Conservation (phyloP, 2,113 vertebrate genomes). For the Gasterosteus aculeatus region DNA sequence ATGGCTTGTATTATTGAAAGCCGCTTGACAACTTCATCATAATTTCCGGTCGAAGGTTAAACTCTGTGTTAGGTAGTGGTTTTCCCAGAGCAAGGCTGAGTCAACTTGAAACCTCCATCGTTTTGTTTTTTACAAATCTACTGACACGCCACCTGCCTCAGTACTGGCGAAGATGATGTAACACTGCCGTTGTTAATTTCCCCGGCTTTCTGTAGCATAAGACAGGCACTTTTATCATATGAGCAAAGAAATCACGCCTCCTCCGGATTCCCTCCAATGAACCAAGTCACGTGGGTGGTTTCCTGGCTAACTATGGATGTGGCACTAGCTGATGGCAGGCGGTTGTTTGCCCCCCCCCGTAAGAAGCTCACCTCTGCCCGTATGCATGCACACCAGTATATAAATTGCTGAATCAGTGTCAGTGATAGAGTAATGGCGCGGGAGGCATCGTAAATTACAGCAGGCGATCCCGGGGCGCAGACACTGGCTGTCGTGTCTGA, state of each 20-base stretch:
- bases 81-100: conserved; percentile 23
- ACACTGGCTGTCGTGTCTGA: conserved; percentile 87
- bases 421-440: conserved; percentile 91
- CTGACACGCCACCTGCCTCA: conserved; percentile 4
- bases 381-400: conserved; percentile 83
- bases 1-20: background rate
- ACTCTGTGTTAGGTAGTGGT: background rate
- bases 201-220: conserved; percentile 32
- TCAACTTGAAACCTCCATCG: conserved; percentile 14
- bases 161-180: conserved; percentile 31
- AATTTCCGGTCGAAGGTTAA: conserved; percentile 39
- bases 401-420: conserved; percentile 96
- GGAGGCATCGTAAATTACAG: conserved; percentile 91
- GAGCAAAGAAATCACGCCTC: conserved; percentile 49
- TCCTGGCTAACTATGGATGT: conserved; percentile 77
- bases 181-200: conserved; percentile 36
- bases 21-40: background rate
- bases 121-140: conserved; percentile 23
- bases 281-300: conserved; percentile 71
- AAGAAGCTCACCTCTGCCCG: conserved; percentile 82
- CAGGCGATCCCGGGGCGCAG: conserved; percentile 88
- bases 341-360: conserved; percentile 69
- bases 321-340: conserved; percentile 73
- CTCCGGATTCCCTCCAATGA: conserved; percentile 66
- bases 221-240: conserved; percentile 44